Evolutionary conservation across 2,797 vertebrate genomes (phyloP), one percentile per base, ranked within the genome.

Genomic region (Hybognathus amarus): DNA sequence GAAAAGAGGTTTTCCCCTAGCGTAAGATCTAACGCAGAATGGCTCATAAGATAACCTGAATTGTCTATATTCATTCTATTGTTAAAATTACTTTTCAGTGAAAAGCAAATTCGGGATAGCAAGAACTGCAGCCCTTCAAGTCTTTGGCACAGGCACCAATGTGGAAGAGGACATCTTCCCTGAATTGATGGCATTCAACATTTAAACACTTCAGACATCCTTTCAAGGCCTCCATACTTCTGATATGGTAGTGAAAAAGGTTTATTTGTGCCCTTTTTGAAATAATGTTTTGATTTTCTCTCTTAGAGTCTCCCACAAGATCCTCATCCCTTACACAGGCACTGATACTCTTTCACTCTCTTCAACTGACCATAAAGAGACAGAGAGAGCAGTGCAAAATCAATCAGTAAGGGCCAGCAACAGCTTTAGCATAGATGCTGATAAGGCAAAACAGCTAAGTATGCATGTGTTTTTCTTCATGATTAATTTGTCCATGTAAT

Each of bases 1-100:
- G 30, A 30, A 30, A 30, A 30, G 30, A 30, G 30, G 30, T 30
- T 30, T 30, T 30, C 30, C 30, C 3, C 33, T 33, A 33, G 33
- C 2, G 33, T 33, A 33, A 33, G 33, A 33, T 33, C 5, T 33
- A 5, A 33, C 0, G 33, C 33, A 33, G 33, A 33, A 33, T 3
- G 4, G 2, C 30, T 33, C 3, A 3, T 33, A 3, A 33, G 30
- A 33, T n/a, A 1, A 0, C 9, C 3, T 0, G 22, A 56, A n/a
- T n/a, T 56, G 9, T 56, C 22, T 56, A 56, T n/a, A n/a, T 56
- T n/a, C 9, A n/a, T 56, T 9, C 22, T 56, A 10, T n/a, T 10
- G 22, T 56, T 56, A 56, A n/a, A 56, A n/a, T 56, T 0, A n/a
- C 22, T n/a, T 38, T 56, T 52, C 69, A 71, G 69, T 71, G 42